Base-by-base conservation (phyloP, 2,888 invertebrate species). In the Ormyrus thymus region DNA sequence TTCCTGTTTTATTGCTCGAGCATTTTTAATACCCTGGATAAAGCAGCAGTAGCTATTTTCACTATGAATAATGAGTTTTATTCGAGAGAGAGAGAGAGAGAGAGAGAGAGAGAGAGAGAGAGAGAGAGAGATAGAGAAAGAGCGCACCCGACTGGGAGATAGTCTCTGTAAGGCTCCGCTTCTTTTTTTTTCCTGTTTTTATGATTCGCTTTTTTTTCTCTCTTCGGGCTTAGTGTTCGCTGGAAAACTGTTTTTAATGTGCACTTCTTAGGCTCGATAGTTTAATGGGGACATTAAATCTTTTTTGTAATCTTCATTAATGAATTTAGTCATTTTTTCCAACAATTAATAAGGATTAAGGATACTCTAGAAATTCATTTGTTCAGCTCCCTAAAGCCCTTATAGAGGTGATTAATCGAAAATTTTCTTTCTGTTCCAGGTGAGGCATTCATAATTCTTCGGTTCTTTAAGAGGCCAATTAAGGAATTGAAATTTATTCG, bases 1-100 rank as follows among this genome's bases (percentile, higher is more conserved):
- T 78, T 69, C 50, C 58, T 73, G 62, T 73, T 73, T 73, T 73
- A 73, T 73, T 73, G 61, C 69, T 46, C 50, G 45, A 29, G 73
- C 43, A 79, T 79, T 79, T 79, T 79, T 78, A 78, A 79, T 75
- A 73, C 69, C 68, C 29, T 0, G 78, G 65, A 75, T 75, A 75
- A 79, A 75, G 78, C 65, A 29, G 66, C 66, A 65, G 65, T 70
- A 64, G 56, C 71, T 73, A 68, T 74, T 78, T 69, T 74, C 51
- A 10, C 78, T 65, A 74, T 78, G 74, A 78, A 69, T 78, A 78
- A 78, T 70, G 69, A 74, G 56, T 43, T 78, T 56, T 61, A 55
- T 65, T 15, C 13, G 59, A 55, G 61, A n/a, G 70, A 6, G 55
- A 73, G 55, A 15, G 3, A 29, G 3, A 29, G 29, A 29, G 29